Evolutionary conservation across 2,888 invertebrate genomes (phyloP).

Genomic region (Drosophila stalkeri): DNA sequence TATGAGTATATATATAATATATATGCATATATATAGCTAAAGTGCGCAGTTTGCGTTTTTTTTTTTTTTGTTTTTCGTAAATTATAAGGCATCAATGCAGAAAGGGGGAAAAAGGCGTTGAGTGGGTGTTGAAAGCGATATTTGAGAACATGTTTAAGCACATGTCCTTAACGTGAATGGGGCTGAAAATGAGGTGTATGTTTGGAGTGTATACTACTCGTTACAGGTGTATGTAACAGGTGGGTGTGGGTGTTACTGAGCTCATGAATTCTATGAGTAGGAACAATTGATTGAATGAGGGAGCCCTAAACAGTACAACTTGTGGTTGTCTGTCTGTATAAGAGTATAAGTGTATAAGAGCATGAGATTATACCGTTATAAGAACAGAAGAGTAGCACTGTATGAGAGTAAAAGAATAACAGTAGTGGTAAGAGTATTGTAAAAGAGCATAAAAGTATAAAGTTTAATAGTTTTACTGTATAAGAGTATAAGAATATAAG

Average conservation of each 20-base stretch:
- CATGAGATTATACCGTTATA: background rate
- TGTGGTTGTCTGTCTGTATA: background rate
- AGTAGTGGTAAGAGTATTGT: no score
- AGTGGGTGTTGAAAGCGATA: slow-evolving; percentile 23
- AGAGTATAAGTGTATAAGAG: background rate
- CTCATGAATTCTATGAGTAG: background rate
- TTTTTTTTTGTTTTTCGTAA: slow-evolving; percentile 6
- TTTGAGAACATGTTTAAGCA: background rate
- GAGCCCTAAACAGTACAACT: background rate
- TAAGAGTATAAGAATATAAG: background rate
- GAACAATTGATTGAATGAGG: background rate
- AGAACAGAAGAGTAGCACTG: background rate
- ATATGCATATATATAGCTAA: slow-evolving; percentile 4
- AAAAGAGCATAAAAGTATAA: no score
- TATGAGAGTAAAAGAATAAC: no score
- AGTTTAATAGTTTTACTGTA: no score
- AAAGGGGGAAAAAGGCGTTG: background rate
- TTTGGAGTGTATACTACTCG: background rate
- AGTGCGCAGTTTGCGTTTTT: slow-evolving; percentile 40
- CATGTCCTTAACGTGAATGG: background rate
- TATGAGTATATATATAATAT: background rate
- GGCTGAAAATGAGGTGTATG: background rate
- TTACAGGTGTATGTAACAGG: background rate
- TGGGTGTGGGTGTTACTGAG: background rate
- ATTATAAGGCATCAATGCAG: background rate